Evolutionary conservation across 2,113 vertebrate species (phyloP).

Genomic region (Pachyramphus minor): DNA sequence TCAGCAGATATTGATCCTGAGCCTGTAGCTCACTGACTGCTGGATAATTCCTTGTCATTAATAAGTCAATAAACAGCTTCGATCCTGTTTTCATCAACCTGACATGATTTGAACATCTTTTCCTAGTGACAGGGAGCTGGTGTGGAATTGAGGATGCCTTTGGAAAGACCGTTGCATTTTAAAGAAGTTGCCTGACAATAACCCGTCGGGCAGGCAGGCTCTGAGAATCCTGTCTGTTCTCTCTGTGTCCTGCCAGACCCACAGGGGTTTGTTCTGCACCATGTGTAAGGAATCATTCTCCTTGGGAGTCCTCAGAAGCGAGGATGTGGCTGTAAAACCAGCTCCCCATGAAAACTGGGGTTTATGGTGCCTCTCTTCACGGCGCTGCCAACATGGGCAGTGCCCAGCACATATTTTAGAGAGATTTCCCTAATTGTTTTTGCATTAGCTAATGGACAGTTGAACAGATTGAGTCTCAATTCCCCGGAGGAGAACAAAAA

Average conservation of each 20-base stretch:
- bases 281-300: not conserved
- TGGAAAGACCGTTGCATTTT: not conserved
- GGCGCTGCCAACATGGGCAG: not conserved
- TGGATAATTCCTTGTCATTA: slow-evolving; percentile 22
- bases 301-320: not conserved
- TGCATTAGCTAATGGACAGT: not conserved
- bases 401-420: not conserved
- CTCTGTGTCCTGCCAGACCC: not conserved
- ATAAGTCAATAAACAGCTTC: not conserved
- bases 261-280: not conserved
- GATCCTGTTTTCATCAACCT: not conserved
- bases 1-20: not conserved
- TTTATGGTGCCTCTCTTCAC: not conserved
- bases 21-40: not conserved
- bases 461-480: not conserved
- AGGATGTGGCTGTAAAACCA: not conserved
- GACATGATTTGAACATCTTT: not conserved
- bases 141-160: not conserved
- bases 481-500: not conserved
- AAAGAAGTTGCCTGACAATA: not conserved
- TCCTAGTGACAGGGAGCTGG: not conserved
- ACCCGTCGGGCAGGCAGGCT: not conserved
- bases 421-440: not conserved
- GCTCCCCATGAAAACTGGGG: not conserved
- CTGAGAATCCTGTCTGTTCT: not conserved